A percentile compares a stretch with the other conserved stretches of the same genome.
Conservation (phyloP, 1,140 invertebrate species). For the Dryas iulia region DNA sequence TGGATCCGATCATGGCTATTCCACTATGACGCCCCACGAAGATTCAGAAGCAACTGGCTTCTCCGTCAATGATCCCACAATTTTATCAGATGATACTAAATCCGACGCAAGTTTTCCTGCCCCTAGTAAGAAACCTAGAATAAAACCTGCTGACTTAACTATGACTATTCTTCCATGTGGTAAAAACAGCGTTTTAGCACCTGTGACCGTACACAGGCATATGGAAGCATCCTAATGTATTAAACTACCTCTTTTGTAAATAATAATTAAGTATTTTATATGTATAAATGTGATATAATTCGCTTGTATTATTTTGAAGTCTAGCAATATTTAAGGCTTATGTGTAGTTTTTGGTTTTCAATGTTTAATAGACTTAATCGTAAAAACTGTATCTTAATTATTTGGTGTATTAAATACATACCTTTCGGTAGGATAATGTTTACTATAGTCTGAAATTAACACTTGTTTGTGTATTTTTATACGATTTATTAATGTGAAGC, state of each 20-base stretch:
- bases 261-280: constrained; percentile 28
- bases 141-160: constrained; percentile 67
- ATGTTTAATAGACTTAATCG: constrained; percentile 6
- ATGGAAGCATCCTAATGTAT: constrained; percentile 84
- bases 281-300: constrained; percentile 40
- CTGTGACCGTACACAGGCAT: constrained; percentile 92
- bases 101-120: constrained; percentile 83
- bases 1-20: constrained; percentile 96
- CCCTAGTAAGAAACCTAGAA: constrained; percentile 80
- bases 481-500: background rate
- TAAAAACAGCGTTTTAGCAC: constrained; percentile 88
- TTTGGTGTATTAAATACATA: constrained; percentile 11
- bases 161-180: constrained; percentile 78
- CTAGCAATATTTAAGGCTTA: background rate
- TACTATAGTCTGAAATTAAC: background rate
- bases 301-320: constrained; percentile 12
- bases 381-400: too few relatives aligned
- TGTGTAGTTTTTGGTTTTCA: constrained; percentile 4
- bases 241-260: constrained; percentile 67
- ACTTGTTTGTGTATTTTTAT: constrained; percentile 3
- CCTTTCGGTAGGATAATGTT: background rate
- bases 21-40: constrained; percentile 96
- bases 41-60: constrained; percentile 91
- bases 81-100: constrained; percentile 82
- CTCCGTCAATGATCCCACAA: constrained; percentile 83